Evolutionary conservation across 2,888 invertebrate genomes (phyloP).

Genomic region (Oasisia sp.): DNA sequence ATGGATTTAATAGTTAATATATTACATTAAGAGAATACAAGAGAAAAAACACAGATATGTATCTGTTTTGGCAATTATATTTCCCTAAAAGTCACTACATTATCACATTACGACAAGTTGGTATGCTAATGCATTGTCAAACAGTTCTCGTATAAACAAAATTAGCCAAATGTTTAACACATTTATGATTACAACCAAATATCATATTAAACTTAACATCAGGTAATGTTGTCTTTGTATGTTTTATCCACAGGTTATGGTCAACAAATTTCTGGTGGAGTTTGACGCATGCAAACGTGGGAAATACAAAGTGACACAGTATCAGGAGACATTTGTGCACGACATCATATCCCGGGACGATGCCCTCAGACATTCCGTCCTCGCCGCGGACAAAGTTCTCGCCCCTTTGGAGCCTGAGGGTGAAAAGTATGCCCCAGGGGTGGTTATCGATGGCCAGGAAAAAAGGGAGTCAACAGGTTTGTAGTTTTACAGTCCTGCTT

Average conservation of each 20-base stretch:
- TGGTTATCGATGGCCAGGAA: conserved; percentile 62
- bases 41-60: too few species aligned
- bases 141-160: background rate
- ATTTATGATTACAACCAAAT: background rate
- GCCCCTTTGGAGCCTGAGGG: conserved; percentile 62
- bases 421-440: conserved; percentile 59
- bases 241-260: conserved; percentile 39
- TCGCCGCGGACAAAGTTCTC: conserved; percentile 56
- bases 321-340: conserved; percentile 63
- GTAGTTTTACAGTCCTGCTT: background rate
- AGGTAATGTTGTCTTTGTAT: background rate
- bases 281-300: conserved; percentile 63
- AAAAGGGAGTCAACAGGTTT: conserved; percentile 38
- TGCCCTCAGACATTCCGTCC: conserved; percentile 59
- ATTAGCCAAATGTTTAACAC: background rate
- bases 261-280: conserved; percentile 58
- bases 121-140: too few species aligned
- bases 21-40: too few species aligned
- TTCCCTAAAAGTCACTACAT: too few species aligned
- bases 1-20: too few species aligned
- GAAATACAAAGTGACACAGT: conserved; percentile 57
- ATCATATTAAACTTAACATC: background rate
- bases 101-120: too few species aligned
- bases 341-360: conserved; percentile 63
- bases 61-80: too few species aligned